These are phyloP conservation scores for Xestia ashworthii DNA, from an alignment of 2,888 invertebrate species.

Conservation along the genomic window DNA sequence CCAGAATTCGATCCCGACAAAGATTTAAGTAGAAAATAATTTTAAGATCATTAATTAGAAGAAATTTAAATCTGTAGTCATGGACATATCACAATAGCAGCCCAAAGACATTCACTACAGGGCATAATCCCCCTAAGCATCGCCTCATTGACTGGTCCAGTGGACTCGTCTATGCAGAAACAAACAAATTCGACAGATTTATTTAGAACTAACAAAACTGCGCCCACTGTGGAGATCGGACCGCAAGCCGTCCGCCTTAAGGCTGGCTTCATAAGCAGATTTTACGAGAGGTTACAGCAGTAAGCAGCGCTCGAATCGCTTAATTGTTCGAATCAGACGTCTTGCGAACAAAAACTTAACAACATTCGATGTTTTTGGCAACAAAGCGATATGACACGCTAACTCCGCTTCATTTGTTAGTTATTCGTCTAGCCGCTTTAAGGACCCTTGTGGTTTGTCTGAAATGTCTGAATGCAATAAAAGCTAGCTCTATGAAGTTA, in stretches of 20 bases:
- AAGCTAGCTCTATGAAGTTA: background rate
- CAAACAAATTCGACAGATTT: background rate
- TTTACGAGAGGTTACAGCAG: conserved; percentile 82
- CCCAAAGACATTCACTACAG: background rate
- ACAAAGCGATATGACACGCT: conserved; percentile 64
- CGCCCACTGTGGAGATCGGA: conserved; percentile 69
- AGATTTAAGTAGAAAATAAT: background rate
- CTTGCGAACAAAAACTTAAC: conserved; percentile 74
- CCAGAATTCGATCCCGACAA: background rate
- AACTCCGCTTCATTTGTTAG: conserved; percentile 61
- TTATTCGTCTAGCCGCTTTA: conserved; percentile 58
- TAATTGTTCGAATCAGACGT: conserved; percentile 83
- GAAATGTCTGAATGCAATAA: conserved; percentile 29
- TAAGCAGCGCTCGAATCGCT: conserved; percentile 80
- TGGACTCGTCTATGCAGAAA: background rate
- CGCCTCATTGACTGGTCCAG: background rate
- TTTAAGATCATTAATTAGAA: background rate
- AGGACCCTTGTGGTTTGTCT: conserved; percentile 43
- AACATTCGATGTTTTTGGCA: conserved; percentile 71
- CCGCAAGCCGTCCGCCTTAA: conserved; percentile 75
- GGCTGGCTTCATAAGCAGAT: conserved; percentile 86
- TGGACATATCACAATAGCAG: background rate
- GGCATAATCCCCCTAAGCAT: no score
- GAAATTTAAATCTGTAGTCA: background rate
- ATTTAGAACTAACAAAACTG: conserved; percentile 23